Conservation (phyloP, 2,888 invertebrate species). For the Sinohyriopsis cumingii region DNA sequence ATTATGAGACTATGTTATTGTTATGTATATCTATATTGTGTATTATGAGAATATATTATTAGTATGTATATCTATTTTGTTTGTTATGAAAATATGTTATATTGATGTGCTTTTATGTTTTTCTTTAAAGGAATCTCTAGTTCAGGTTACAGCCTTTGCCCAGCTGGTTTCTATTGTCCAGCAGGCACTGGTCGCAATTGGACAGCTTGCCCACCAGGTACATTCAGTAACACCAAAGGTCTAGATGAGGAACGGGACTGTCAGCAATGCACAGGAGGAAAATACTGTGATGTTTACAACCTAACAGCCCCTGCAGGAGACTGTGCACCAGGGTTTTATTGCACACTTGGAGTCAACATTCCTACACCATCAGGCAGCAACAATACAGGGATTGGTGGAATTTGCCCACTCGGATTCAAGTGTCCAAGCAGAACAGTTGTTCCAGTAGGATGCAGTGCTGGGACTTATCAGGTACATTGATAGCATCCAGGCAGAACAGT, state of each 20-base stretch:
- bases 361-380: slow-evolving; percentile 59
- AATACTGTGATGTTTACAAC: slow-evolving; percentile 61
- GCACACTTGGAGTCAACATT: slow-evolving; percentile 63
- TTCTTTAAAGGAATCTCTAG: slow-evolving; percentile 54
- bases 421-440: slow-evolving; percentile 58
- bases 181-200: slow-evolving; percentile 66
- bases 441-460: slow-evolving; percentile 63
- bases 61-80: too few relatives aligned
- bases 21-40: too few relatives aligned
- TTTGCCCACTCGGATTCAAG: slow-evolving; percentile 63
- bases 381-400: slow-evolving; percentile 66
- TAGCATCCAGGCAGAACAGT: background rate
- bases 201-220: slow-evolving; percentile 64
- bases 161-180: slow-evolving; percentile 66
- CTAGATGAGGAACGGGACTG: slow-evolving; percentile 51
- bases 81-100: too few relatives aligned
- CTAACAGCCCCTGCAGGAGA: slow-evolving; percentile 60
- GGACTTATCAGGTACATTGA: slow-evolving; percentile 64
- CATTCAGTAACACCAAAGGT: slow-evolving; percentile 64
- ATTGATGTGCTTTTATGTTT: too few relatives aligned
- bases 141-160: slow-evolving; percentile 63
- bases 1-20: too few relatives aligned
- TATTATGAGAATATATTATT: too few relatives aligned
- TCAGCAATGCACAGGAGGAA: slow-evolving; percentile 58
- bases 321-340: slow-evolving; percentile 66